Conservation (phyloP, 2,888 invertebrate genomes). For the Amitus sp. region DNA sequence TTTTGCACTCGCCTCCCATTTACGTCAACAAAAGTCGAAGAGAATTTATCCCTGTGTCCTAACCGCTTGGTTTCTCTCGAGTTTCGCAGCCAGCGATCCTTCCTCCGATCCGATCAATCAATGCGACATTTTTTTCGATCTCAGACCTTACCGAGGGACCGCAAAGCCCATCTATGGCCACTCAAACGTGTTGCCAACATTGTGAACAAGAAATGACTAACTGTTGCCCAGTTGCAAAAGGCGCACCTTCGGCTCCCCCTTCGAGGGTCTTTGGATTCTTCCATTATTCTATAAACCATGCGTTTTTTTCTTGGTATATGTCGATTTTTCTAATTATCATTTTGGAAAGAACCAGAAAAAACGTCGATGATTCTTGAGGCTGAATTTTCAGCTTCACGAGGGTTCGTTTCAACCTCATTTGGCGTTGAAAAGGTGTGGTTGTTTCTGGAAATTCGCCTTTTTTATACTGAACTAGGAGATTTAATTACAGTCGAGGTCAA, state of each 20-base stretch:
- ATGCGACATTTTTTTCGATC: constrained; percentile 55
- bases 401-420: too few species aligned
- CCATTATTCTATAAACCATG: too few species aligned
- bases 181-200: constrained; percentile 61
- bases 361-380: too few species aligned
- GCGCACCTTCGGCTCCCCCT: constrained; percentile 36
- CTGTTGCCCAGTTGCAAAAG: constrained; percentile 51
- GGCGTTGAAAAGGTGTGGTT: too few species aligned
- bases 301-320: constrained; percentile 19
- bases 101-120: constrained; percentile 56
- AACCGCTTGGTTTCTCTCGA: constrained; percentile 4
- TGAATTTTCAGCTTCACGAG: too few species aligned
- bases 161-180: constrained; percentile 58
- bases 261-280: too few species aligned
- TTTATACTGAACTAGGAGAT: too few species aligned
- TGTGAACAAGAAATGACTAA: constrained; percentile 57
- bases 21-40: not conserved
- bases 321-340: too few species aligned
- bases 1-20: not conserved
- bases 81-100: constrained; percentile 15
- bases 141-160: constrained; percentile 49
- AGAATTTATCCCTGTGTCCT: constrained; percentile 7
- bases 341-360: too few species aligned
- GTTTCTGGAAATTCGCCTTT: too few species aligned
- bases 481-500: too few species aligned